phyloP scores from a whole-genome alignment of 2,113 vertebrate genomes.

The Oryzias javanicus region DNA sequence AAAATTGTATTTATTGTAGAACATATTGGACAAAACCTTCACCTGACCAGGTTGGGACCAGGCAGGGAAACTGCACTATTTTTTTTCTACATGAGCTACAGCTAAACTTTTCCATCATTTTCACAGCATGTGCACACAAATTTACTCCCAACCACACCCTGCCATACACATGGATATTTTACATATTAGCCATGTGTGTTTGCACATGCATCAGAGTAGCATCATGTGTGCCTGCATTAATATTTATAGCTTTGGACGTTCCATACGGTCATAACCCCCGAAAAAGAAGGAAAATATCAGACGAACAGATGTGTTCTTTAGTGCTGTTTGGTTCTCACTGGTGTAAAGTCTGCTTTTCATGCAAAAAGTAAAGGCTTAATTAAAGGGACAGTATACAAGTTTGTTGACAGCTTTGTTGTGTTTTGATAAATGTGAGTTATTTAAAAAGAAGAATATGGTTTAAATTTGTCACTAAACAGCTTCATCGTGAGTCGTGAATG shows the following conservation, averaged over 20 bases:
- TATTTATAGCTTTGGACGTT: slow-evolving; percentile 37
- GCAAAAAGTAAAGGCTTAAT: neutral
- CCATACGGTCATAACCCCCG: slow-evolving; percentile 37
- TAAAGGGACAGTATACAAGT: neutral
- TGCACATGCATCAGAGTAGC: slow-evolving; percentile 25
- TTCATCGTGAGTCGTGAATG: too few species aligned
- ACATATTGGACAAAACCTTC: too few species aligned
- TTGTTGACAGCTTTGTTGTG: too few species aligned
- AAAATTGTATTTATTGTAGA: too few species aligned
- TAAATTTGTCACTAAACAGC: too few species aligned
- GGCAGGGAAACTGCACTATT: too few species aligned
- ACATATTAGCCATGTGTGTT: slow-evolving; percentile 13
- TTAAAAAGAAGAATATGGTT: too few species aligned
- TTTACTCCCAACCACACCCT: neutral
- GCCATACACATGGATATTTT: slow-evolving; percentile 10
- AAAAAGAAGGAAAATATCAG: neutral
- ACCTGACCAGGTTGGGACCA: too few species aligned
- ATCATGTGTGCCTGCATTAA: slow-evolving; percentile 38
- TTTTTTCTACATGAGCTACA: too few species aligned
- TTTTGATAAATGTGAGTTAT: too few species aligned
- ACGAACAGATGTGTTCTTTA: slow-evolving; percentile 33
- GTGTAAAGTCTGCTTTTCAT: neutral
- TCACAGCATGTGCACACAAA: slow-evolving; percentile 7
- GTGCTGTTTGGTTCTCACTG: neutral
- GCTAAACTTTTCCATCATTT: slow-evolving; percentile 10